Evolutionary conservation across 1,140 invertebrate species (phyloP), one percentile per base, ranked within the genome.

Genomic region (Drosophila arizonae): DNA sequence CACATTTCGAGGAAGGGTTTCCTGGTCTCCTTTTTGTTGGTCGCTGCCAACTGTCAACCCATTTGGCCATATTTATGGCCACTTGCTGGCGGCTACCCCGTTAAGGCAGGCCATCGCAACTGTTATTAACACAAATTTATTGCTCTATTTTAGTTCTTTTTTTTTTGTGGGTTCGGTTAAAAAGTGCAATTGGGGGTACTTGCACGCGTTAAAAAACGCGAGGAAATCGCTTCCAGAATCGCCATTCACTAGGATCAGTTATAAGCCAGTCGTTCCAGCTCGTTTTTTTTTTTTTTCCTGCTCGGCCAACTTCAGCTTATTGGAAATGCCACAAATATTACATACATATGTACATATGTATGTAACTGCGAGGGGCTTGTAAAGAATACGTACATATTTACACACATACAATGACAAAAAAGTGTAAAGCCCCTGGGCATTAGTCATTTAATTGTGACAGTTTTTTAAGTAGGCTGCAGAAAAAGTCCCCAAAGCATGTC

Each of bases 101-200:
- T 58, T 58, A 33, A 48, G 39, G 60, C 55, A 64, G 51, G 39
- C 41, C 51, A 50, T 69, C 69, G 78, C 81, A 85, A 81, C 82
- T 85, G 81, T 85, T 85, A 85, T 87, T 85, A 87, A 87, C 82
- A 66, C 64, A 66, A 85, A 85, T 85, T 85, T 85, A 85, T 85
- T 48, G 81, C 81, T 45, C 10, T 17, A 66, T 56, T 66, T 30
- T 64, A 60, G 50, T 64, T 41, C 66, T 50, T 64, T 41, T 69
- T 24, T 61, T 72, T 67, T n/a, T n/a, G n/a, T n/a, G n/a, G 72
- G 79, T 77, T 73, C 30, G 51, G 48, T 8, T 45, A 54, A 70
- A 77, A 77, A 60, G 36, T 84, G 63, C 75, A 46, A 57, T 60
- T 67, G 66, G 52, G 33, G 36, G 46, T 63, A 46, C 63, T 48